These are phyloP conservation scores for Dicrurus megarhynchus DNA, from an alignment of 2,113 vertebrate genomes.

Conservation along the genomic window DNA sequence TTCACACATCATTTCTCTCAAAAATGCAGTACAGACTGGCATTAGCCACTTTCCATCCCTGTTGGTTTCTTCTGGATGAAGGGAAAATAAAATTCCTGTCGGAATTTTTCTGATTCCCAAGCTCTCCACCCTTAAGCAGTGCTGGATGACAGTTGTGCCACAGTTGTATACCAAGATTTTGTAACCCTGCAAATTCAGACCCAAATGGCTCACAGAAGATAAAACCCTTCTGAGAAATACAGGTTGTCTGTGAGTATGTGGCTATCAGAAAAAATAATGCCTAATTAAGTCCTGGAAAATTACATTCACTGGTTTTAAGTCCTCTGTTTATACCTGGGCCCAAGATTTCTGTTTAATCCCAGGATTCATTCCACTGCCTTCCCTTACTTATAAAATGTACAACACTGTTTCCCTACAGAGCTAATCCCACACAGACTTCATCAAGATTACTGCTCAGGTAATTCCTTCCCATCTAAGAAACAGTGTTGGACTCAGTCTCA, in stretches of 20 bases:
- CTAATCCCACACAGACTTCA: not conserved
- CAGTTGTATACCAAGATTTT: not conserved
- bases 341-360: not conserved
- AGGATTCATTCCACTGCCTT: not conserved
- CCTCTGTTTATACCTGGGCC: not conserved
- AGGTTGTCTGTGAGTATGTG: not conserved
- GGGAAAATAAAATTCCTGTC: not conserved
- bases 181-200: not conserved
- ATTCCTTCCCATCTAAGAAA: not conserved
- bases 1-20: not conserved
- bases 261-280: not conserved
- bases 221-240: not conserved
- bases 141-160: not conserved
- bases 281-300: not conserved
- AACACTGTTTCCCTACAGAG: not conserved
- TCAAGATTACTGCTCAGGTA: not conserved
- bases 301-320: not conserved
- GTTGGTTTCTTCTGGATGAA: not conserved
- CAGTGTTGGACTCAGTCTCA: fast-evolving
- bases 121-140: not conserved
- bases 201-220: not conserved
- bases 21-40: not conserved
- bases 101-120: not conserved
- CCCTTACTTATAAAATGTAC: not conserved
- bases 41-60: not conserved